phyloP scores from a whole-genome alignment of 2,888 invertebrate species.

The Teleiodes luculella region DNA sequence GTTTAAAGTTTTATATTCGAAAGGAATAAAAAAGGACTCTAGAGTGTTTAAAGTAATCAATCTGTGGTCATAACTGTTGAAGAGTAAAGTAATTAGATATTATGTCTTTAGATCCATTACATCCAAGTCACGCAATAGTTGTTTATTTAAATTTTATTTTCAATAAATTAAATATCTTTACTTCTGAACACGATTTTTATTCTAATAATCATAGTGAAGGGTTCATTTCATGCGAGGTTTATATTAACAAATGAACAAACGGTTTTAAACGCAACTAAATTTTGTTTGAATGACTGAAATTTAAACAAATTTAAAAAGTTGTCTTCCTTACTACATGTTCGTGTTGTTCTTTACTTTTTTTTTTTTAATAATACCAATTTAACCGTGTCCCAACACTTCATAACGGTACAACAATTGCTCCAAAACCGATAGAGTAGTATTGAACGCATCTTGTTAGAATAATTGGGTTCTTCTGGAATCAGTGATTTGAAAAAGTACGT shows the following conservation, averaged over 20 bases:
- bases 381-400: conserved; percentile 35
- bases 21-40: conserved; percentile 4
- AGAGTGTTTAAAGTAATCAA: conserved; percentile 36
- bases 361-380: conserved; percentile 35
- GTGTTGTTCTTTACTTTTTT: too few species aligned
- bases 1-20: conserved; percentile 28
- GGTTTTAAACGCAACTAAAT: too few species aligned
- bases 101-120: conserved; percentile 36
- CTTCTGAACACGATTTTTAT: too few species aligned
- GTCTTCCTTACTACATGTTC: too few species aligned
- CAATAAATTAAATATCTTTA: conserved; percentile 46
- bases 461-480: conserved; percentile 41
- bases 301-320: too few species aligned
- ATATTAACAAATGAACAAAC: too few species aligned
- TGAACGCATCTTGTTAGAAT: conserved; percentile 43
- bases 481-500: conserved; percentile 24
- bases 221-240: too few species aligned
- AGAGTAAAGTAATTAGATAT: conserved; percentile 38
- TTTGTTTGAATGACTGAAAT: too few species aligned
- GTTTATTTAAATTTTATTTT: conserved; percentile 43
- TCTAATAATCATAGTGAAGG: too few species aligned
- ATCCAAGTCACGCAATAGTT: conserved; percentile 35
- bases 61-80: conserved; percentile 45
- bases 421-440: conserved; percentile 33
- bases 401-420: conserved; percentile 42